Evolutionary conservation across 2,113 vertebrate genomes (phyloP).

Genomic region (Ciconia maguari): DNA sequence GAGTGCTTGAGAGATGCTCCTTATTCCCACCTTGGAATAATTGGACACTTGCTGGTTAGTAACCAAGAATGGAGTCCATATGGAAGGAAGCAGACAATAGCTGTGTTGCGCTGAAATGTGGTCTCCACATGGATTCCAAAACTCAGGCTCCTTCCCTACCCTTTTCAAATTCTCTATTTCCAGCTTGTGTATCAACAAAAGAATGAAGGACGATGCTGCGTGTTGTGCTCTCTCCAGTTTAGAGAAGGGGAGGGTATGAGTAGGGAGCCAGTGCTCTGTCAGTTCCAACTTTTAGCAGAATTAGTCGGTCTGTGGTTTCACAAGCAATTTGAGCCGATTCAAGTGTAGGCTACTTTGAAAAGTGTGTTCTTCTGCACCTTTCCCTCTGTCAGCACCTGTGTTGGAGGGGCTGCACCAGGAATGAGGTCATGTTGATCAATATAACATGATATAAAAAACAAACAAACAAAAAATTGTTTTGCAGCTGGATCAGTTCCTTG

Average conservation of each 20-base stretch:
- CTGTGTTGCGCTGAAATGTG: neutral
- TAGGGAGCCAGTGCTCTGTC: neutral
- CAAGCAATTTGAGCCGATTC: neutral
- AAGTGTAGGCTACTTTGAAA: neutral
- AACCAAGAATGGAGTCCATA: neutral
- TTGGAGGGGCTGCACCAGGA: neutral
- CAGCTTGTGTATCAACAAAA: neutral
- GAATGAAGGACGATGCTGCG: neutral
- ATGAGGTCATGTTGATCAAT: neutral
- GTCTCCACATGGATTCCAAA: neutral
- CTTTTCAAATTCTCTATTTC: neutral
- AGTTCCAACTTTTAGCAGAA: neutral
- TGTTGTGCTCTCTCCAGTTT: neutral
- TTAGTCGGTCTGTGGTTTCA: neutral
- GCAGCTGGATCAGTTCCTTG: neutral
- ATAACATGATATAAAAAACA: rapidly evolving
- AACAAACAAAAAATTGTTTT: neutral
- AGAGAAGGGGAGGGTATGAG: neutral
- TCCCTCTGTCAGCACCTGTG: neutral
- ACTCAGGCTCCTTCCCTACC: neutral
- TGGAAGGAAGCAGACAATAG: neutral
- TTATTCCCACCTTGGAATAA: neutral
- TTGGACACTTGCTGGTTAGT: neutral
- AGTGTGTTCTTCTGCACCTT: neutral
- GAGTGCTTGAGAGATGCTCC: neutral